These are phyloP conservation scores for Drosophila colorata DNA, from an alignment of 2,888 invertebrate species.

Conservation along the genomic window DNA sequence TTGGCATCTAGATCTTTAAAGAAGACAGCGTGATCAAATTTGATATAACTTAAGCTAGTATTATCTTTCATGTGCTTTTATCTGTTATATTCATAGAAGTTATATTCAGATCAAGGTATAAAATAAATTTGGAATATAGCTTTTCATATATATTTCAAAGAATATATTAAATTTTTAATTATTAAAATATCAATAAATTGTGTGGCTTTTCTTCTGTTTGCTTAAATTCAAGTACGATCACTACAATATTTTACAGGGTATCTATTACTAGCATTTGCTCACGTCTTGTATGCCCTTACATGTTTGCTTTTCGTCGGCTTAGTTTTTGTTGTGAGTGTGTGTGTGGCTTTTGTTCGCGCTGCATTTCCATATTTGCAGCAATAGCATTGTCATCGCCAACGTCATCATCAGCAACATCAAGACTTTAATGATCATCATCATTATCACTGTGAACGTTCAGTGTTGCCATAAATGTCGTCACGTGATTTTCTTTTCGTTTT, in stretches of 20 bases:
- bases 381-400: slow-evolving; percentile 47
- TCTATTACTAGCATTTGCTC: background rate
- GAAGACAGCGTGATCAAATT: too few relatives aligned
- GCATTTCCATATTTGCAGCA: slow-evolving; percentile 64
- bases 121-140: too few relatives aligned
- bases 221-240: too few relatives aligned
- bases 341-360: slow-evolving; percentile 51
- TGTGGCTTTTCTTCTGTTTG: too few relatives aligned
- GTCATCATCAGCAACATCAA: slow-evolving; percentile 19
- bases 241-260: slow-evolving; percentile 11
- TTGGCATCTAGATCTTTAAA: too few relatives aligned
- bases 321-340: slow-evolving; percentile 25
- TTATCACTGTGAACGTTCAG: slow-evolving; percentile 32
- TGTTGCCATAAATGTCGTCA: slow-evolving; percentile 55
- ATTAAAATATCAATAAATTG: too few relatives aligned
- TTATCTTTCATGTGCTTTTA: too few relatives aligned
- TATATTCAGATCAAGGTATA: too few relatives aligned
- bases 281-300: background rate
- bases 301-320: slow-evolving; percentile 47
- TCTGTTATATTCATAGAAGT: too few relatives aligned
- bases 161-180: too few relatives aligned
- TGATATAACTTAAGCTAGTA: too few relatives aligned
- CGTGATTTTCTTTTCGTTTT: slow-evolving; percentile 24
- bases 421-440: slow-evolving; percentile 21
- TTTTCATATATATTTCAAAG: too few relatives aligned